phyloP scores from a whole-genome alignment of 2,113 vertebrate genomes.

The Epinephelus cyanopodus region DNA sequence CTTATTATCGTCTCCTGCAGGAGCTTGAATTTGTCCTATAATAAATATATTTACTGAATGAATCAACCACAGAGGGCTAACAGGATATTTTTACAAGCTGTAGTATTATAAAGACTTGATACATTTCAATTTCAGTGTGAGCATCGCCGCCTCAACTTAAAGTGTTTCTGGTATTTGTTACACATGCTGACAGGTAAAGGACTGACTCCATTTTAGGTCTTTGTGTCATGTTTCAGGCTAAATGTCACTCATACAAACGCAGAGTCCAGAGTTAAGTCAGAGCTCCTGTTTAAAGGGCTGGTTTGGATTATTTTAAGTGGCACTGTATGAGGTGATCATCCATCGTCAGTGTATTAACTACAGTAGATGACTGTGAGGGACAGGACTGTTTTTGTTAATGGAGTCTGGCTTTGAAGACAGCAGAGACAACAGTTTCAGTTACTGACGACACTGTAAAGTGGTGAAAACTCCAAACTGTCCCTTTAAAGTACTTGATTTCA shows the following conservation, averaged over 20 bases:
- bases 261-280: neutral
- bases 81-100: neutral
- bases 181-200: neutral
- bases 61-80: constrained; percentile 7
- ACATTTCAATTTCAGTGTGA: neutral
- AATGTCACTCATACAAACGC: neutral
- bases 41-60: neutral
- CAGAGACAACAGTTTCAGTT: no score
- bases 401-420: no score
- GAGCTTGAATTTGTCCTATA: neutral
- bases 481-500: no score
- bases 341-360: no score
- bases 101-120: neutral
- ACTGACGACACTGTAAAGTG: no score
- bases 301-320: no score
- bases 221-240: neutral
- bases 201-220: neutral
- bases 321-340: no score
- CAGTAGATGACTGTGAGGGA: no score
- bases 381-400: no score
- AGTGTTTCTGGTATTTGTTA: constrained; percentile 15
- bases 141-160: neutral
- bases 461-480: no score
- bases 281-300: no score
- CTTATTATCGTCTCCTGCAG: no score